These are phyloP conservation scores for Limosa lapponica DNA, from an alignment of 2,797 vertebrate species.

Conservation along the genomic window DNA sequence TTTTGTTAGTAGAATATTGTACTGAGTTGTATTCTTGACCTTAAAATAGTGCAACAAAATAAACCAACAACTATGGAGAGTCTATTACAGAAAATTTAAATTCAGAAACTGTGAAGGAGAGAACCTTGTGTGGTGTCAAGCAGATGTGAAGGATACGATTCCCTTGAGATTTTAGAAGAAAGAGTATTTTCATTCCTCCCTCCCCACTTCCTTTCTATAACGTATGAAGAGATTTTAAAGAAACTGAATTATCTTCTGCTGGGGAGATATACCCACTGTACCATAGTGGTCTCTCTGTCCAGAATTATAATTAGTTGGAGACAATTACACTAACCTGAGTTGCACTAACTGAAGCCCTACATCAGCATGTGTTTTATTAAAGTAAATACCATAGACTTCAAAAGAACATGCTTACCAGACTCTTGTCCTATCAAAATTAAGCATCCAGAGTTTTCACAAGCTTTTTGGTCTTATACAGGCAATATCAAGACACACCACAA, in stretches of 20 bases:
- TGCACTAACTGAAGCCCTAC: background rate
- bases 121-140: background rate
- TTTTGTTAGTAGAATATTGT: background rate
- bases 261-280: background rate
- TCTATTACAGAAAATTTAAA: background rate
- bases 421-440: background rate
- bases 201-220: background rate
- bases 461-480: background rate
- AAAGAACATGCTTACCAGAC: background rate
- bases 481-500: background rate
- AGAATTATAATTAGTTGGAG: background rate
- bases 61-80: background rate
- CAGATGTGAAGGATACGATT: background rate
- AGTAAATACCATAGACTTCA: background rate
- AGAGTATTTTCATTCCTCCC: background rate
- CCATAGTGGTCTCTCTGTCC: background rate
- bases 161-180: background rate
- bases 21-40: background rate
- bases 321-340: background rate
- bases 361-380: background rate
- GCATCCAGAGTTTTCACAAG: background rate
- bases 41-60: background rate
- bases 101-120: background rate
- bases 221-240: background rate
- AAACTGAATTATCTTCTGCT: background rate